Evolutionary conservation across 2,113 vertebrate genomes (phyloP), one percentile per base, ranked within the genome.

Genomic region (Parus major): DNA sequence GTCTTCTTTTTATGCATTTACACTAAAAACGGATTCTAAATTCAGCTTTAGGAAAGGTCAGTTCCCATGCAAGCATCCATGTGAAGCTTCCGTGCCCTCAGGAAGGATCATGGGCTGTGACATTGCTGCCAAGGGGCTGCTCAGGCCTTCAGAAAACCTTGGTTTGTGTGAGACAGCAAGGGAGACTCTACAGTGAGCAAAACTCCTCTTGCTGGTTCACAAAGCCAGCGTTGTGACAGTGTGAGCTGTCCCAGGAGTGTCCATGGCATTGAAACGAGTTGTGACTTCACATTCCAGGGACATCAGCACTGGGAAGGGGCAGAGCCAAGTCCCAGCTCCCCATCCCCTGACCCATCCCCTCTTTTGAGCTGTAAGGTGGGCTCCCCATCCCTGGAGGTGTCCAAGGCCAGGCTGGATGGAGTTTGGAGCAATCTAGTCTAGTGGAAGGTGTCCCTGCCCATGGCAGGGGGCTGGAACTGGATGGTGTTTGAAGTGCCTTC

Each of bases 21-120:
- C 47, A 66, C 80, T 78, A 16, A 75, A 95, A 93, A 14, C 2
- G 16, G 71, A 12, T 59, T 88, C 91, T 93, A 95, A 95, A 95
- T 93, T 82, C 59, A 44, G 93, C 90, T 66, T 73, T 66, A 63
- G 82, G 73, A 91, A 89, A 91, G 89, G 95, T 88, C 78, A 79
- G 87, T 47, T 96, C 90, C 66, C 82, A 92, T 85, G 89, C 46
- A 76, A 46, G 78, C 81, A 72, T 42, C 77, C 35, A 29, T 2
- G 12, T 6, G 72, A 68, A 63, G 77, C 57, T 66, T 64, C 73
- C 1, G 0, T 42, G 66, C 49, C 46, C 0, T 0, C 84, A 89
- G 78, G 89, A 94, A 87, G 57, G 84, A 56, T 46, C 14, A 0
- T 5, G 53, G 56, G 28, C 35, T 71, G 69, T 53, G 71, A 17